A percentile compares a stretch with the other conserved stretches of the same genome.
Conservation (phyloP, 2,797 vertebrate genomes). For the Malacoraja senta region DNA sequence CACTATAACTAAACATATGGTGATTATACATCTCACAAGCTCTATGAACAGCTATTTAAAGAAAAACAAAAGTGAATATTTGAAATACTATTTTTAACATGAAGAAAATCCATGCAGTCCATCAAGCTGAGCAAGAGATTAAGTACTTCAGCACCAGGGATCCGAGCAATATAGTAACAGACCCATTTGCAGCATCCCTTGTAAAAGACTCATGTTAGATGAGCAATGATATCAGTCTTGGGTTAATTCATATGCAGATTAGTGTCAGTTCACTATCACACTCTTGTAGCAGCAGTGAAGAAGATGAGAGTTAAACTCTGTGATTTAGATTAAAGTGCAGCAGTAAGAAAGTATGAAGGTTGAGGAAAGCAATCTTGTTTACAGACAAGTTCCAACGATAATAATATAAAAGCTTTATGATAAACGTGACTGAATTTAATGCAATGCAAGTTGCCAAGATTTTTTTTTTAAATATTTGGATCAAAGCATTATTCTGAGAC, state of each 20-base stretch:
- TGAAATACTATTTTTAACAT: neutral
- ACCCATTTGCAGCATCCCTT: neutral
- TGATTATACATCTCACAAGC: neutral
- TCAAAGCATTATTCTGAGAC: neutral
- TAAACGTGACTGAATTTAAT: neutral
- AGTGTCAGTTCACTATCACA: neutral
- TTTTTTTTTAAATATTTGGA: no score
- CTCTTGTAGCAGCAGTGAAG: neutral
- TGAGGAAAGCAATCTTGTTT: neutral
- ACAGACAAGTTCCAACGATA: neutral
- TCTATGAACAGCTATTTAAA: neutral
- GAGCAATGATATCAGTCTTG: neutral
- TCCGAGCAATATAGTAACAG: neutral
- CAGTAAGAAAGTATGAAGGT: neutral
- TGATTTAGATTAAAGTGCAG: neutral
- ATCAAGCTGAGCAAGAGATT: slow-evolving; percentile 1
- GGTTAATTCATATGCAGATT: neutral
- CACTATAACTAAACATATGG: neutral
- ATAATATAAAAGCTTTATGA: neutral
- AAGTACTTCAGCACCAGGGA: neutral
- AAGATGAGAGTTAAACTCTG: neutral
- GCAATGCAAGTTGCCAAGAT: neutral
- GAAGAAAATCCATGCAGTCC: neutral
- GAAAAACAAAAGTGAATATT: neutral
- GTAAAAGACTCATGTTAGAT: neutral